Base-by-base conservation (phyloP, 2,888 invertebrate species). In the Ochlodes sylvanus region DNA sequence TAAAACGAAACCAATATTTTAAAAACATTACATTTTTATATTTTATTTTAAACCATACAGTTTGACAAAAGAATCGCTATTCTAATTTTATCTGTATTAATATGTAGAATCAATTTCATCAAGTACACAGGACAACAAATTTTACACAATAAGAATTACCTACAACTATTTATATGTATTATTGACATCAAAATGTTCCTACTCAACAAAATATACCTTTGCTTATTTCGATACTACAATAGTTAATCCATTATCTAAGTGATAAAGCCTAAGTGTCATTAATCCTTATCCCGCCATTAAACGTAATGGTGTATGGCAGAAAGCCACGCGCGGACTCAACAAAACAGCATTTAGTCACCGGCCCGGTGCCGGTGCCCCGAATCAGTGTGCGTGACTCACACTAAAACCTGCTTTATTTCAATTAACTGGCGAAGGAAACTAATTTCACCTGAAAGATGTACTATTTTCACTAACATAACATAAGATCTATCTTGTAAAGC, bases 321-420 rank as follows among this genome's bases (percentile, higher is more conserved):
- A 58, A 60, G 58, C 52, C 58, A 60, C 66, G 58, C 47, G 32
- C n/a, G 27, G 44, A 19, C 58, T 19, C 38, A 56, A 57, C 52
- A 17, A 58, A 65, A 44, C 42, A n/a, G n/a, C n/a, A 55, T 65
- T 65, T 57, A 57, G 57, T 57, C 57, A 34, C 64, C 38, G n/a
- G 17, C 44, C 14, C 27, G 27, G 27, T n/a, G 41, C 2, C 34
- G 9, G n/a, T 21, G 54, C n/a, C 15, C 42, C 54, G 81, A 76
- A 79, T 82, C 79, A 79, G 67, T 70, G 79, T 85, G 84, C 88
- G 88, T 89, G 87, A 81, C 84, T 77, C 74, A 71, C 56, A 68
- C 76, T 79, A 81, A 77, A 85, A 81, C 79, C 79, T 79, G 79
- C 76, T 85, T 86, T 83, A 86, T 88, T 84, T 87, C 86, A 86